These are phyloP conservation scores for Apogon talboti DNA, from an alignment of 2,797 vertebrate genomes.

Conservation along the genomic window DNA sequence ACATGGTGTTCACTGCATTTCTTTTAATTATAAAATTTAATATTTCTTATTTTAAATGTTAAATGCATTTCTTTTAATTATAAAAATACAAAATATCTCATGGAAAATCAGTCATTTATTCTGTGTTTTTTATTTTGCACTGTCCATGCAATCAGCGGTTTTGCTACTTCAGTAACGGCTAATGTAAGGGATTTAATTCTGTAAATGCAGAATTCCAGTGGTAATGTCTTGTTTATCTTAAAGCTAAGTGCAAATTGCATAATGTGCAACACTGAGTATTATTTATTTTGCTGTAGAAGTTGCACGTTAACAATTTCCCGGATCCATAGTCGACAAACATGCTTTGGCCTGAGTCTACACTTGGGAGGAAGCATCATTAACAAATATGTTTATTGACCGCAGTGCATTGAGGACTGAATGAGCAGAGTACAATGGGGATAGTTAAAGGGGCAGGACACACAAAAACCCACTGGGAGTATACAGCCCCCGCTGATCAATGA, in stretches of 20 bases:
- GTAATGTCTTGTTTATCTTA: too few relatives aligned
- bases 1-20: too few relatives aligned
- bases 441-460: slow-evolving; percentile 81
- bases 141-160: too few relatives aligned
- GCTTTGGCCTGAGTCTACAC: slow-evolving; percentile 40
- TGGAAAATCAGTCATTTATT: too few relatives aligned
- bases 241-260: neutral
- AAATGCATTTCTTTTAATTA: too few relatives aligned
- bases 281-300: neutral
- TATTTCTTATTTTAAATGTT: too few relatives aligned
- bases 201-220: too few relatives aligned
- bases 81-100: too few relatives aligned
- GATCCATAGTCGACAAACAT: slow-evolving; percentile 30
- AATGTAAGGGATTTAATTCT: too few relatives aligned
- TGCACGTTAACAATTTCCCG: slow-evolving; percentile 10
- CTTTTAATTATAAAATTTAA: too few relatives aligned
- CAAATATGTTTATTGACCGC: slow-evolving; percentile 79
- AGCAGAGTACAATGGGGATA: slow-evolving; percentile 73
- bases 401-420: slow-evolving; percentile 66
- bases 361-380: slow-evolving; percentile 70
- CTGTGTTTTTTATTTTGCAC: too few relatives aligned
- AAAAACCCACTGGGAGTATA: slow-evolving; percentile 79
- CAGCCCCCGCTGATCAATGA: slow-evolving; percentile 82
- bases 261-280: neutral
- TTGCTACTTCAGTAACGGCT: too few relatives aligned